Evolutionary conservation across 2,113 vertebrate genomes (phyloP), one percentile per base, ranked within the genome.

Genomic region (Myiagra hebetior): DNA sequence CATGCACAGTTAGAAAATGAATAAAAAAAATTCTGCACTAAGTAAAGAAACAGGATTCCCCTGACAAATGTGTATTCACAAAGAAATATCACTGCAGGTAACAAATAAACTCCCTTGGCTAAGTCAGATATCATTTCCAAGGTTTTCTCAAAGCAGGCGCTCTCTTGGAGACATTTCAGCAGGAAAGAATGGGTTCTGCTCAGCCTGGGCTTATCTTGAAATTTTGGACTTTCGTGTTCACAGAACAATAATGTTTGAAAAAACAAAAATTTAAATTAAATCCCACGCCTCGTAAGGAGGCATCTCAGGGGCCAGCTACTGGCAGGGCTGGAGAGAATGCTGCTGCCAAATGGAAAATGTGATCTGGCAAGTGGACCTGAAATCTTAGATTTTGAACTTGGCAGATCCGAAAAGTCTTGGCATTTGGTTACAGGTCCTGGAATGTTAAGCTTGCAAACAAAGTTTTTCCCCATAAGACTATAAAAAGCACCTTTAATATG

Each of bases 11-110:
- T 95, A 96, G 87, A 74, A 89, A 77, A 69, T 0, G n/a, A 89
- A 91, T 72, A 4, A 55, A 87, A 92, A 81, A 74, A 86, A 60
- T 56, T 63, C 47, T 42, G 6, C 39, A 44, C 87, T 80, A 95
- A 96, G 87, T 81, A 92, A 95, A 96, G 95, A 96, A 97, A 95
- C 76, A 88, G 90, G 72, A 92, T 95, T 90, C 85, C 77, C 87
- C 62, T 96, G 90, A 87, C 85, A 98, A 97, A 97, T 73, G 72
- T 70, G 70, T 95, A 95, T 96, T 97, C 95, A 95, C 91, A 79
- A 82, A 95, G 93, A 97, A 97, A 92, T 74, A 84, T 76, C 97
- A 91, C 93, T 81, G 95, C 81, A 92, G 92, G 94, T 94, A 93
- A 89, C 73, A 89, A 87, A 72, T 50, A 84, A 59, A 26, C n/a